These are phyloP conservation scores for Hepsetus odoe DNA, from an alignment of 2,113 vertebrate species.

Conservation along the genomic window DNA sequence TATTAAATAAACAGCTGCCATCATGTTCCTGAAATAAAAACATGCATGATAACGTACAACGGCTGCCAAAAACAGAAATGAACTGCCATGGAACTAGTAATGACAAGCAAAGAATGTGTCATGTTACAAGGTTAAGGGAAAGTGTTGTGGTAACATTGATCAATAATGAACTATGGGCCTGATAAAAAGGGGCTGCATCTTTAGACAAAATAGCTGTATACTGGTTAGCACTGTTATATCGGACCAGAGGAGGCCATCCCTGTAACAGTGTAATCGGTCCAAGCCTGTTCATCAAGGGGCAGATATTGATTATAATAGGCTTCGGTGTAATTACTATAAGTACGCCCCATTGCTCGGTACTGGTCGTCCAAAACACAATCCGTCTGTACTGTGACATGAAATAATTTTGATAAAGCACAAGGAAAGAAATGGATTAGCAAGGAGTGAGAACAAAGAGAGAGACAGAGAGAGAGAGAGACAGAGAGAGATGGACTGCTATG, in stretches of 20 bases:
- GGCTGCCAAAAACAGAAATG: background rate
- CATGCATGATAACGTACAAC: background rate
- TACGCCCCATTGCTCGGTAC: constrained; percentile 35
- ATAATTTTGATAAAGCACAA: constrained; percentile 41
- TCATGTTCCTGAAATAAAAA: constrained; percentile 21
- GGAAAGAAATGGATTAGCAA: background rate
- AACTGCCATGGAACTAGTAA: background rate
- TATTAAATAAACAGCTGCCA: constrained; percentile 1
- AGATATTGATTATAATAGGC: constrained; percentile 40
- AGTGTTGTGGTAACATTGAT: constrained; percentile 2
- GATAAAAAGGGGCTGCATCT: background rate
- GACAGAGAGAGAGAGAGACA: background rate
- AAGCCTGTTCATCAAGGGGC: constrained; percentile 35
- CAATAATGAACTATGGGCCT: background rate
- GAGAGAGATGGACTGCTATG: background rate
- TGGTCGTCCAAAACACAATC: constrained; percentile 32
- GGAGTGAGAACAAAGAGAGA: background rate
- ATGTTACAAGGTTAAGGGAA: background rate
- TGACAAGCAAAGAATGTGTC: background rate
- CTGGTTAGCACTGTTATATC: constrained; percentile 7
- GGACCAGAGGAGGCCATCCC: constrained; percentile 9
- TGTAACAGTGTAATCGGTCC: background rate
- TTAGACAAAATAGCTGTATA: background rate
- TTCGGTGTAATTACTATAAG: constrained; percentile 38
- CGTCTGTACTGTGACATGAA: constrained; percentile 42